Base-by-base conservation (phyloP, 2,113 vertebrate species). In the Felis chaus region DNA sequence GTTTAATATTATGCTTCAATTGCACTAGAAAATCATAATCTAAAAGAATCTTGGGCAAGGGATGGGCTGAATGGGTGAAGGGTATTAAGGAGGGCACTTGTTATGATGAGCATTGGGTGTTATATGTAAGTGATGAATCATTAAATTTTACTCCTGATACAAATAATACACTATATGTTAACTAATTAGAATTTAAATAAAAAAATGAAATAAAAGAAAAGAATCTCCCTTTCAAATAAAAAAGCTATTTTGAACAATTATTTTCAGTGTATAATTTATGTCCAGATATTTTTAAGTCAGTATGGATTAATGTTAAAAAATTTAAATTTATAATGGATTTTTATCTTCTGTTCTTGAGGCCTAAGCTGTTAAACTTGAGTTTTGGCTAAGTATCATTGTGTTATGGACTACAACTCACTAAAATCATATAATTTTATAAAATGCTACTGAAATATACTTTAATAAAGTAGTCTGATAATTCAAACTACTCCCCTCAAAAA, bases 381-480 rank as follows among this genome's bases (percentile, higher is more conserved):
- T 92, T 94, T 71, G 41, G 7, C 12, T 74, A 41, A 74, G 15
- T 79, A 63, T 5, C 13, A 48, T 29, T 31, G 25, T 73, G 1
- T 21, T 71, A 74, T 82, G 11, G 7, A 85, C 23, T 61, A 45
- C 1, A 69, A 33, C 1, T 48, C 48, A 29, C 27, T 71, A 79
- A 92, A 96, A 88, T 81, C 4, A 76, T 50, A 39, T 68, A 78
- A 69, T 73, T 76, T 94, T 78, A 55, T 66, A 33, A 63, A 12
- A 53, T 1, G 0, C 3, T 55, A 89, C 41, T 71, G 27, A 85
- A 96, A 73, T 71, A 29, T 23, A n/a, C 16, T 89, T 79, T 73
- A 79, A 53, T 63, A 69, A 33, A 7, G 53, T 12, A 84, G 10
- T 48, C 50, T 85, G 29, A 84, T 92, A 57, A 27, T 57, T 92